Evolutionary conservation across 2,113 vertebrate genomes (phyloP).

Genomic region (Pangasianodon hypophthalmus): DNA sequence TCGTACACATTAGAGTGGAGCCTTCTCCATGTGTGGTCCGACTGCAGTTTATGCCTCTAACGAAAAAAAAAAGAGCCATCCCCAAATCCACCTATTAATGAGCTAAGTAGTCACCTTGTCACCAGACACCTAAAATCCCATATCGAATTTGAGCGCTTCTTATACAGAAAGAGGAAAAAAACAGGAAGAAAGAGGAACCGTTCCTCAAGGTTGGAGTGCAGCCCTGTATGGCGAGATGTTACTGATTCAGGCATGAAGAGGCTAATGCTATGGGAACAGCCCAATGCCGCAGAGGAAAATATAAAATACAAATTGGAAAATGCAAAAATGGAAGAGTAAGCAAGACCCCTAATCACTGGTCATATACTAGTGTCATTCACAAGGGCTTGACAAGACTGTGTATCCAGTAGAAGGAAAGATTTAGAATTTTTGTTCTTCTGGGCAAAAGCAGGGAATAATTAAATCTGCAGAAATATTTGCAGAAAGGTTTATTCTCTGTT

Average conservation of each 20-base stretch:
- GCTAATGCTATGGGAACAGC: neutral
- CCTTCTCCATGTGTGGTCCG: slow-evolving; percentile 71
- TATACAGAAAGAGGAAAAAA: slow-evolving; percentile 11
- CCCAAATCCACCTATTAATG: slow-evolving; percentile 50
- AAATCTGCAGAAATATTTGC: slow-evolving; percentile 32
- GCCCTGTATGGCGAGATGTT: slow-evolving; percentile 34
- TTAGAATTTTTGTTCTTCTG: neutral
- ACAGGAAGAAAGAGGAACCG: neutral
- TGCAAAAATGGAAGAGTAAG: slow-evolving; percentile 55
- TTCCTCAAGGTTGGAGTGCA: slow-evolving; percentile 7
- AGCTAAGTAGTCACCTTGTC: slow-evolving; percentile 39
- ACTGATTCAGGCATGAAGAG: slow-evolving; percentile 31
- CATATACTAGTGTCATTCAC: slow-evolving; percentile 61
- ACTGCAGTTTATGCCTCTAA: slow-evolving; percentile 30
- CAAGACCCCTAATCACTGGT: slow-evolving; percentile 70
- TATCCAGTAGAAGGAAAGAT: neutral
- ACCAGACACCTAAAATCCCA: slow-evolving; percentile 46
- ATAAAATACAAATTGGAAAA: slow-evolving; percentile 22
- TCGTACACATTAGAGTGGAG: slow-evolving; percentile 55
- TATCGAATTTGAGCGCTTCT: slow-evolving; percentile 36
- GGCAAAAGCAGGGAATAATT: slow-evolving; percentile 49
- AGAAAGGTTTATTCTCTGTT: slow-evolving; percentile 38
- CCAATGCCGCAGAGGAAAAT: neutral
- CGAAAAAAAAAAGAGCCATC: slow-evolving; percentile 45
- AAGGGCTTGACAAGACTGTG: slow-evolving; percentile 57